A percentile compares a stretch with the other conserved stretches of the same genome.
These are phyloP conservation scores for Euglossa dilemma DNA, from an alignment of 1,140 invertebrate genomes.

Conservation along the genomic window DNA sequence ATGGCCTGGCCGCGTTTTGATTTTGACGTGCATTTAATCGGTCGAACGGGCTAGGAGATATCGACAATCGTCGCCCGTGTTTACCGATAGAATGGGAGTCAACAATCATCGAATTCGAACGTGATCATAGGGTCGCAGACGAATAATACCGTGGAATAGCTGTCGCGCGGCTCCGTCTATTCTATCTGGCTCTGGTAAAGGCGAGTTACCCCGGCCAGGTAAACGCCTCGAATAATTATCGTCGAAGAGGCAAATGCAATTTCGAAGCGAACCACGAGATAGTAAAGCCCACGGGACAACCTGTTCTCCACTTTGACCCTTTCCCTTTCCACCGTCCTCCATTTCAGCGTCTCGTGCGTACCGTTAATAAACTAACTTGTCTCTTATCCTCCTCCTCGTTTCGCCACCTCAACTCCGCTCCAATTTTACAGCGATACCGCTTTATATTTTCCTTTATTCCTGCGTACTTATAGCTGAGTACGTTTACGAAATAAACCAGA, in stretches of 20 bases:
- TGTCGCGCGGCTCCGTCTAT: conserved; percentile 21
- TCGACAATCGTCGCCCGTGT: not conserved
- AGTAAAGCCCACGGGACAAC: conserved; percentile 11
- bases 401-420: not conserved
- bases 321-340: not conserved
- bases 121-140: conserved; percentile 41
- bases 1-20: not conserved
- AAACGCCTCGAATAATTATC: conserved; percentile 61
- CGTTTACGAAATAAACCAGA: not conserved
- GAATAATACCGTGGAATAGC: conserved; percentile 47
- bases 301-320: conserved; percentile 7
- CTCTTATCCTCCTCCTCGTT: not conserved
- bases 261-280: conserved; percentile 33
- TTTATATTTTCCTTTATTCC: conserved; percentile 2
- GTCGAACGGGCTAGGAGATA: not conserved
- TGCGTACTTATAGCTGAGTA: no score
- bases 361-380: conserved; percentile 23
- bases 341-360: conserved; percentile 4
- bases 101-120: conserved; percentile 33
- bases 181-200: conserved; percentile 35
- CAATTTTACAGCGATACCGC: conserved; percentile 7
- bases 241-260: conserved; percentile 52
- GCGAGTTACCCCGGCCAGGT: conserved; percentile 20
- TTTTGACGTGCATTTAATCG: conserved; percentile 1
- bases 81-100: conserved; percentile 10